phyloP scores from a whole-genome alignment of 2,797 vertebrate genomes.

The Ctenochaetus hawaiiensis region DNA sequence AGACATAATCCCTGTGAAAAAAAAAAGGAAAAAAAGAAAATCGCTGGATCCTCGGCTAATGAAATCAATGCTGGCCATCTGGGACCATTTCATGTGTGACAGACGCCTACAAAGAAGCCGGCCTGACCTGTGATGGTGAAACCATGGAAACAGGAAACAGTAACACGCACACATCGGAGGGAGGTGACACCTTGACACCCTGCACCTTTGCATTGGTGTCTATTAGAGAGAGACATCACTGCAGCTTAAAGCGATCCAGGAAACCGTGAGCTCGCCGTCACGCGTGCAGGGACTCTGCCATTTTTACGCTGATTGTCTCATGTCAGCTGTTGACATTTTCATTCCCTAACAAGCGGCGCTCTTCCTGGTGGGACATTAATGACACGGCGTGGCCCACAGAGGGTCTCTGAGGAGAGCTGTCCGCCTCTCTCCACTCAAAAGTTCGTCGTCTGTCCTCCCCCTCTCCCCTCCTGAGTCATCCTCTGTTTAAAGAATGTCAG shows the following conservation, averaged over 20 bases:
- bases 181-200: constrained; percentile 44
- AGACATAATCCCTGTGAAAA: constrained; percentile 55
- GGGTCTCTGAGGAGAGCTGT: constrained; percentile 51
- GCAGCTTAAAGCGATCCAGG: not conserved
- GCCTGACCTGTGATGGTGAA: constrained; percentile 37
- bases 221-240: constrained; percentile 41
- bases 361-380: constrained; percentile 42
- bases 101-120: constrained; percentile 49
- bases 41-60: constrained; percentile 59
- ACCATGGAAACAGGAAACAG: constrained; percentile 65
- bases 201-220: constrained; percentile 35
- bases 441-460: constrained; percentile 36
- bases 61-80: constrained; percentile 71
- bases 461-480: constrained; percentile 18
- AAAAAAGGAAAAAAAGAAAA: constrained; percentile 9
- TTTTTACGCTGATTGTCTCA: constrained; percentile 48
- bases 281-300: not conserved
- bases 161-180: constrained; percentile 2
- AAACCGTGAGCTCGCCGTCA: constrained; percentile 10
- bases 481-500: constrained; percentile 34
- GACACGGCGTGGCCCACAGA: constrained; percentile 4
- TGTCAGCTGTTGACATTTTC: constrained; percentile 60
- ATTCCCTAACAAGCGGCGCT: constrained; percentile 51
- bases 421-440: constrained; percentile 35
- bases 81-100: constrained; percentile 61